Conservation (phyloP, 1,140 invertebrate genomes). For the Octopus sinensis region DNA sequence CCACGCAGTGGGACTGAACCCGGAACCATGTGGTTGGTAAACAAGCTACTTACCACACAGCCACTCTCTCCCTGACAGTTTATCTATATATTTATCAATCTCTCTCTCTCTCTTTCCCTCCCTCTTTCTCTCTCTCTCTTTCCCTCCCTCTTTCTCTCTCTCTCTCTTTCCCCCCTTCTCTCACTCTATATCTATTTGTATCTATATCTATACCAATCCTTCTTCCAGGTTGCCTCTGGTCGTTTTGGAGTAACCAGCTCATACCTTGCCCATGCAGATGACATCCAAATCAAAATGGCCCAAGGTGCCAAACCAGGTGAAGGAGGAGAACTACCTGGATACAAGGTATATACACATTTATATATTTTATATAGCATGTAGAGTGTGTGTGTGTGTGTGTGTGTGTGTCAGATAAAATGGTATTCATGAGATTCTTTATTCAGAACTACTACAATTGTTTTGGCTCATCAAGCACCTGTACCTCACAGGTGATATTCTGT, state of each 20-base stretch:
- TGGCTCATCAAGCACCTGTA: no score
- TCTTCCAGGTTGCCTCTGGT: slow-evolving; percentile 87
- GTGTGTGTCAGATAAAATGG: background rate
- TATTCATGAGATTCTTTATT: no score
- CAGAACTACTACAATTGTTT: no score
- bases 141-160: no score
- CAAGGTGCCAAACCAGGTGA: slow-evolving; percentile 60
- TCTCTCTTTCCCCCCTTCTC: background rate
- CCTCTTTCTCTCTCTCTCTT: no score
- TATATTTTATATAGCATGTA: background rate
- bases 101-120: no score
- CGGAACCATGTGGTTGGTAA: no score
- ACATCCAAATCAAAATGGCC: slow-evolving; percentile 60
- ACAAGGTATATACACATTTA: slow-evolving; percentile 46
- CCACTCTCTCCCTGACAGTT: no score
- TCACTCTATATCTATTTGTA: background rate
- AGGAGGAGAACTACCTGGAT: slow-evolving; percentile 57
- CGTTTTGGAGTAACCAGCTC: slow-evolving; percentile 96
- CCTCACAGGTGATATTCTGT: no score
- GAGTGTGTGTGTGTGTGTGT: background rate
- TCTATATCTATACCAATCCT: background rate
- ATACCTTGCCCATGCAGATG: slow-evolving; percentile 85
- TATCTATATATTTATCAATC: no score
- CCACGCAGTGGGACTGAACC: no score
- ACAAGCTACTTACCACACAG: no score